Conservation (phyloP, 2,113 vertebrate species). For the Alligator sinensis region DNA sequence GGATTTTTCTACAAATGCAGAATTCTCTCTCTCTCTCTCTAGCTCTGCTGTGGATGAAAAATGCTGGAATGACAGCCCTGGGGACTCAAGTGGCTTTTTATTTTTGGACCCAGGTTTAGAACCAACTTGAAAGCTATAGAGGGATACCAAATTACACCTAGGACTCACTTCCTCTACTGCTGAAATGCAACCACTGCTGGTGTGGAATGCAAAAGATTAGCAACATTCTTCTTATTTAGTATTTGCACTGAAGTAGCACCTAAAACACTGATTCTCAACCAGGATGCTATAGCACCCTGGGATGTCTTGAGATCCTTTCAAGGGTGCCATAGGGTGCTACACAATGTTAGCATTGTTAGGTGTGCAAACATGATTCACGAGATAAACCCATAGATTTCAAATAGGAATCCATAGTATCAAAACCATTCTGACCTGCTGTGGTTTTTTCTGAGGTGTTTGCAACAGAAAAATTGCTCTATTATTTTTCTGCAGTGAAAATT, state of each 20-base stretch:
- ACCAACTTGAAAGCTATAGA: no score
- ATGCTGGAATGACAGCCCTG: neutral
- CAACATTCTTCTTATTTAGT: neutral
- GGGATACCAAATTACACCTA: neutral
- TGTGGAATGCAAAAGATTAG: fast-evolving
- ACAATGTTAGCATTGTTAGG: no score
- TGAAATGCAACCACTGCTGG: neutral
- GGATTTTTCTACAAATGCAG: neutral
- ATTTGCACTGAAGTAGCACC: neutral
- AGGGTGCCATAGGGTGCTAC: no score
- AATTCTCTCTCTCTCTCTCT: neutral
- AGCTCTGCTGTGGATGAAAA: fast-evolving
- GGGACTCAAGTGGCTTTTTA: neutral
- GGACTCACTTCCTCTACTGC: neutral
- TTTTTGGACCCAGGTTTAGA: neutral
- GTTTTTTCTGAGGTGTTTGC: no score
- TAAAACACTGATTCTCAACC: neutral
- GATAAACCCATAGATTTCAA: no score
- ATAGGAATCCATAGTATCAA: no score
- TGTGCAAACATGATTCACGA: no score
- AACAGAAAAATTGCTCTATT: no score
- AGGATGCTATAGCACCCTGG: neutral
- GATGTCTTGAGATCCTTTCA: no score
- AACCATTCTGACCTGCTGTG: no score
- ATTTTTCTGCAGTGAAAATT: no score